Evolutionary conservation across 2,888 invertebrate species (phyloP), one percentile per base, ranked within the genome.

Genomic region (Lithophane semibrunnea): DNA sequence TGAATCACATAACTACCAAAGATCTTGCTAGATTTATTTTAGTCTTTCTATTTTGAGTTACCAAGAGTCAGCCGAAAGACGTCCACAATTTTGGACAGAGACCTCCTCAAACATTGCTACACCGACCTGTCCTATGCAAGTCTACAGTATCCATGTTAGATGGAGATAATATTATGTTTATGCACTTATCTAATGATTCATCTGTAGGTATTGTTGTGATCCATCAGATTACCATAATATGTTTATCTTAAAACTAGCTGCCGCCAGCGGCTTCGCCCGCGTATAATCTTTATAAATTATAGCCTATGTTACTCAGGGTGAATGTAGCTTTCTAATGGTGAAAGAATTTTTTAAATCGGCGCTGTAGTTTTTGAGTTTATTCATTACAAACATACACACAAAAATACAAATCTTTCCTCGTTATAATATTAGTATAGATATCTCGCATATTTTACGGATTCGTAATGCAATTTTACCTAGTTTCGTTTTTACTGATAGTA

Each of bases 101-200:
- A 12, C 8, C n/a, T n/a, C 21, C 52, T 29, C 18, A 56, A 21
- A 12, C 16, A 73, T 54, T 2, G 18, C 2, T 10, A 3, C 56
- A n/a, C 12, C 16, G 21, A 69, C 13, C 5, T 0, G 2, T 44
- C 8, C 9, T 18, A 4, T 8, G 29, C 21, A 54, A 44, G 21
- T 21, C 29, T 16, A 10, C 29, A 10, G 37, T 18, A 7, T 72
- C 18, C 24, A 9, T 70, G 9, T 13, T 71, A 52, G 8, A 68
- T 4, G 21, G 13, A 72, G 71, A 69, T 37, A 37, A 37, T 29
- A 29, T 29, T 1, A 29, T 29, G 29, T n/a, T n/a, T n/a, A n/a
- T n/a, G n/a, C 29, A 60, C 13, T 75, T 4, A 29, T 60, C 12
- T 29, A 29, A 67, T 76, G 49, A 52, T 79, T 58, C 29, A 52